Evolutionary conservation across 2,888 invertebrate species (phyloP).

Genomic region (Spisula subtruncata): DNA sequence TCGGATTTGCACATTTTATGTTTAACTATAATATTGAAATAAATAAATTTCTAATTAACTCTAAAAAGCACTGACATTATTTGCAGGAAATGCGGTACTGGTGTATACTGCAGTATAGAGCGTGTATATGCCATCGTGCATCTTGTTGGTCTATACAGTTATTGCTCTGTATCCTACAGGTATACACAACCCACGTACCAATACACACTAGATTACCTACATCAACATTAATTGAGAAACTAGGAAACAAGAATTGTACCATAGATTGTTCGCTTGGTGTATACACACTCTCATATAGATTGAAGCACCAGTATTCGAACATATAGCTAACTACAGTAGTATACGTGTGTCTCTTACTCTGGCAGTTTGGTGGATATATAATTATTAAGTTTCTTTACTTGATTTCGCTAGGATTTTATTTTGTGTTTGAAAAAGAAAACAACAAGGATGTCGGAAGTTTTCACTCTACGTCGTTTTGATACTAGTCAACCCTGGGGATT

Average conservation of each 20-base stretch:
- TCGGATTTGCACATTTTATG: no score
- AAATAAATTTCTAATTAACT: no score
- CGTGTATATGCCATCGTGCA: not conserved
- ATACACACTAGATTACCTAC: not conserved
- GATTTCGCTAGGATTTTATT: not conserved
- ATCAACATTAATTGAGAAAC: conserved; percentile 29
- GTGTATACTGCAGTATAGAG: not conserved
- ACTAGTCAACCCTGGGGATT: conserved; percentile 87
- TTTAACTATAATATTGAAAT: no score
- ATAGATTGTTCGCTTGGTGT: not conserved
- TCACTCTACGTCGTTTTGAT: conserved; percentile 82
- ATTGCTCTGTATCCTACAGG: not conserved
- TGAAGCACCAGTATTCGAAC: no score
- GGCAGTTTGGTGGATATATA: not conserved
- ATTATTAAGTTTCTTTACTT: not conserved
- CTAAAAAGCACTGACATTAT: not conserved
- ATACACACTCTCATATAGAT: not conserved
- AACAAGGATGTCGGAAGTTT: conserved; percentile 42
- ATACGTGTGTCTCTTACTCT: not conserved
- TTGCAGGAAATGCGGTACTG: not conserved
- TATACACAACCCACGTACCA: not conserved
- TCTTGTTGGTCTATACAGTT: not conserved
- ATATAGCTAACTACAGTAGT: not conserved
- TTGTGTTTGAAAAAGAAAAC: conserved; percentile 27
- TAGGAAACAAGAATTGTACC: conserved; percentile 9